Conservation (phyloP, 1,140 invertebrate species). For the Cyclina sinensis region DNA sequence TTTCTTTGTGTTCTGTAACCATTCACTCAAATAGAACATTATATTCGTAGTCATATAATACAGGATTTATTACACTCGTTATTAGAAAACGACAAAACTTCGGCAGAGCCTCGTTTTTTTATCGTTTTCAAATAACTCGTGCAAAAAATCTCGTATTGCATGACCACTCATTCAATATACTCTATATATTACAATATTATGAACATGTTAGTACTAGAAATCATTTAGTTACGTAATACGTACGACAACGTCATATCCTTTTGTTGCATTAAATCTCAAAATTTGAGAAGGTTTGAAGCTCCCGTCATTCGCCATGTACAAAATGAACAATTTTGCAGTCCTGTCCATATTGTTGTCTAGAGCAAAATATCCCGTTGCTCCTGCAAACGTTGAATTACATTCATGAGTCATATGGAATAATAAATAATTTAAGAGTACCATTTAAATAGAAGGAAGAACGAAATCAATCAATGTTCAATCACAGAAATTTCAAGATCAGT, state of each 20-base stretch:
- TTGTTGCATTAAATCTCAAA: constrained; percentile 23
- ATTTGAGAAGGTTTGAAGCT: constrained; percentile 46
- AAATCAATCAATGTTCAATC: no score
- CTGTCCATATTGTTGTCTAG: constrained; percentile 34
- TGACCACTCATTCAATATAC: no score
- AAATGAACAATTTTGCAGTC: constrained; percentile 41
- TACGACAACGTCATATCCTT: constrained; percentile 36
- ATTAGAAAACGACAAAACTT: not conserved
- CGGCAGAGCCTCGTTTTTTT: no score
- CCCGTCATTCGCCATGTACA: constrained; percentile 34
- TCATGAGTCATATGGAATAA: no score
- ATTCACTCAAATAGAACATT: no score
- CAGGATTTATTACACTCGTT: no score
- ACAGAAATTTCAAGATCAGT: no score
- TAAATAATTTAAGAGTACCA: no score
- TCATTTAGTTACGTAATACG: not conserved
- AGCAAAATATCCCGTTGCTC: constrained; percentile 37
- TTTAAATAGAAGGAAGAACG: no score
- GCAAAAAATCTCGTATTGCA: no score
- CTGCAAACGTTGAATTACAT: constrained; percentile 2
- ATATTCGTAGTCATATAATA: no score
- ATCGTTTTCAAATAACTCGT: no score
- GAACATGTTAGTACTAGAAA: not conserved
- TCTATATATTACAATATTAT: not conserved
- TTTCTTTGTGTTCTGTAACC: not conserved